These are phyloP conservation scores for Calcarius ornatus DNA, from an alignment of 2,113 vertebrate genomes.

Conservation along the genomic window DNA sequence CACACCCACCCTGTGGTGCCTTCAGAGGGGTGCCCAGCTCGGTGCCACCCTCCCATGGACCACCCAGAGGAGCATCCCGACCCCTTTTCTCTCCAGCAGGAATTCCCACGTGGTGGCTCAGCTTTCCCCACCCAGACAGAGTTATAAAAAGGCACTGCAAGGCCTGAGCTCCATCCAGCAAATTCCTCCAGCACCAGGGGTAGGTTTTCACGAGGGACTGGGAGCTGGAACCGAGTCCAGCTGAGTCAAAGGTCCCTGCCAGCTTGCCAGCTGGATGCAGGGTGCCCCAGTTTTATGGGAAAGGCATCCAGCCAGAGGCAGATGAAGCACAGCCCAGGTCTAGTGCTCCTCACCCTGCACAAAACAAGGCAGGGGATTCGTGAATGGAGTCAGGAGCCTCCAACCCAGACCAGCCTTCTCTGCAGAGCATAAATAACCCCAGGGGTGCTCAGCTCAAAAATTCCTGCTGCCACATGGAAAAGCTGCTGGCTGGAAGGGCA, in stretches of 20 bases:
- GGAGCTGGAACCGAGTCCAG: not conserved
- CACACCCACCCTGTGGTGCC: not conserved
- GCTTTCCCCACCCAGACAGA: not conserved
- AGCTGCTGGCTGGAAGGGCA: not conserved
- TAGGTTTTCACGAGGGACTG: not conserved
- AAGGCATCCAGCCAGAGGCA: not conserved
- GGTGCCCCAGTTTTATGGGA: not conserved
- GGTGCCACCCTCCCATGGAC: accelerated
- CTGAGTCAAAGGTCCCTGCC: conserved; percentile 18
- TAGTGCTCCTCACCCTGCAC: not conserved
- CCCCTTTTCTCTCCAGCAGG: not conserved
- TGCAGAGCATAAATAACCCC: not conserved
- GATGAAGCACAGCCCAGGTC: not conserved
- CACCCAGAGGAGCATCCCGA: accelerated
- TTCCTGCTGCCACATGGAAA: not conserved
- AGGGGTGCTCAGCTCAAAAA: not conserved
- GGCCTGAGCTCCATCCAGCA: not conserved
- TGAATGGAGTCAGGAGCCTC: not conserved
- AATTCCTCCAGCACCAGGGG: not conserved
- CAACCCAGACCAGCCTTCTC: accelerated
- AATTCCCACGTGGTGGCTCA: not conserved
- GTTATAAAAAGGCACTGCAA: not conserved
- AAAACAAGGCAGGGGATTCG: not conserved
- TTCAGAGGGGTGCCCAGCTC: not conserved
- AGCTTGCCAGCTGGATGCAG: conserved; percentile 7